These are phyloP conservation scores for Pimpla rufipes DNA, from an alignment of 2,888 invertebrate species.

Conservation along the genomic window DNA sequence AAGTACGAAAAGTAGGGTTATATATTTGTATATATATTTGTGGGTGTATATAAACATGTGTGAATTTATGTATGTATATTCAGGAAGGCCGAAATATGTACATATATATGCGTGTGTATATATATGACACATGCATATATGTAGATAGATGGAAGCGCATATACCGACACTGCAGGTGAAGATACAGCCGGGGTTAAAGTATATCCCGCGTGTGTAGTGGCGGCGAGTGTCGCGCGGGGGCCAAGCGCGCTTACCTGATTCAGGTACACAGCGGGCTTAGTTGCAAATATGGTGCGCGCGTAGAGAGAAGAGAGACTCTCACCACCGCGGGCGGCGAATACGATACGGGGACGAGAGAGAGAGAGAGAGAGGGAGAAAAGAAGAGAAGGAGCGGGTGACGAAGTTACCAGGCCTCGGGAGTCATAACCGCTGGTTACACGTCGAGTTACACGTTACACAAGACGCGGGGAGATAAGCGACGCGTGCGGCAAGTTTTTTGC, in stretches of 20 bases:
- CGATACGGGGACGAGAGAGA: background rate
- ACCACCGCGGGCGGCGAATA: constrained; percentile 27
- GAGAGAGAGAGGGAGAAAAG: constrained; percentile 18
- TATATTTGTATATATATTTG: too few species aligned
- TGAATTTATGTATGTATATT: too few species aligned
- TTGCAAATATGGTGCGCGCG: constrained; percentile 62
- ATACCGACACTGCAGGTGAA: constrained; percentile 8
- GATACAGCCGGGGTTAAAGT: constrained; percentile 2
- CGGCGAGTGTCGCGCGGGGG: constrained; percentile 36
- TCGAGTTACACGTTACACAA: constrained; percentile 20
- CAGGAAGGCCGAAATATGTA: too few species aligned
- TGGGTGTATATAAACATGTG: too few species aligned
- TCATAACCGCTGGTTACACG: constrained; percentile 14
- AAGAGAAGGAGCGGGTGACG: constrained; percentile 29
- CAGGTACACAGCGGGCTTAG: constrained; percentile 64
- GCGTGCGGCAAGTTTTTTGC: background rate
- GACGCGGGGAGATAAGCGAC: constrained; percentile 17
- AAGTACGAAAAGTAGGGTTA: too few species aligned
- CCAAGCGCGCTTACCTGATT: constrained; percentile 65
- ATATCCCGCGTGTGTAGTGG: too few species aligned
- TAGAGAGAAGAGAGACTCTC: too few species aligned
- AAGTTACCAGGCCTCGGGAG: constrained; percentile 39
- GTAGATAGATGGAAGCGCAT: too few species aligned
- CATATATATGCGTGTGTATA: too few species aligned
- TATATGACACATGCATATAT: too few species aligned